phyloP scores from a whole-genome alignment of 2,797 vertebrate species.

The Lutjanus argentimaculatus region DNA sequence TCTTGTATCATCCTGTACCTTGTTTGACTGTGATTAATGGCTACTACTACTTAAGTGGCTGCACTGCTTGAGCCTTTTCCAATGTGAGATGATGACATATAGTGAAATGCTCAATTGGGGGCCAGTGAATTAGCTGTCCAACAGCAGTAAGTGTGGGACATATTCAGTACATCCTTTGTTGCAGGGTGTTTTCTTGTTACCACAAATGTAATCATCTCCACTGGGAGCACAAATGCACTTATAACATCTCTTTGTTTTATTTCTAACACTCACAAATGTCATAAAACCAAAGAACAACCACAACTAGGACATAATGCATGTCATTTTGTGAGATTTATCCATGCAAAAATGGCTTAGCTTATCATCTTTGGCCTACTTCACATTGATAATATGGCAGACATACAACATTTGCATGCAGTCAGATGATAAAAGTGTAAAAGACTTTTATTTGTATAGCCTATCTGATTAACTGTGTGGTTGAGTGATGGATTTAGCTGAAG shows the following conservation, averaged over 20 bases:
- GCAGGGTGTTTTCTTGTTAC: conserved; percentile 1
- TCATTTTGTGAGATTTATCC: conserved; percentile 6
- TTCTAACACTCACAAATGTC: not conserved
- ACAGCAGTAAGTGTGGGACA: conserved; percentile 12
- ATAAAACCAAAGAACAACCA: not conserved
- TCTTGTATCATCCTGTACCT: not conserved
- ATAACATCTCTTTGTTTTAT: not conserved
- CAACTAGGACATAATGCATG: not conserved
- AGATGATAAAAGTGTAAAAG: conserved; percentile 16
- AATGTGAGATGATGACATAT: conserved; percentile 70
- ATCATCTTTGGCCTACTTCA: conserved; percentile 4
- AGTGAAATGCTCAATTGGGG: conserved; percentile 45
- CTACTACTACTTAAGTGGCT: conserved; percentile 20
- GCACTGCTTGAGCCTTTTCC: not conserved
- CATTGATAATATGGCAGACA: conserved; percentile 2
- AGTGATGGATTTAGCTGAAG: conserved; percentile 37
- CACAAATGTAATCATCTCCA: conserved; percentile 17
- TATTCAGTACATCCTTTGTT: conserved; percentile 16
- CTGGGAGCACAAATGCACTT: conserved; percentile 4
- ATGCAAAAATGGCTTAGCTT: not conserved
- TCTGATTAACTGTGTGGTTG: conserved; percentile 36
- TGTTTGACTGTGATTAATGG: not conserved
- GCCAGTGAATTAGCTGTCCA: conserved; percentile 22
- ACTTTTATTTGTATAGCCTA: conserved; percentile 18
- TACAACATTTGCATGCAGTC: conserved; percentile 38